These are phyloP conservation scores for Teleogryllus occipitalis DNA, from an alignment of 1,140 invertebrate genomes.

Conservation along the genomic window DNA sequence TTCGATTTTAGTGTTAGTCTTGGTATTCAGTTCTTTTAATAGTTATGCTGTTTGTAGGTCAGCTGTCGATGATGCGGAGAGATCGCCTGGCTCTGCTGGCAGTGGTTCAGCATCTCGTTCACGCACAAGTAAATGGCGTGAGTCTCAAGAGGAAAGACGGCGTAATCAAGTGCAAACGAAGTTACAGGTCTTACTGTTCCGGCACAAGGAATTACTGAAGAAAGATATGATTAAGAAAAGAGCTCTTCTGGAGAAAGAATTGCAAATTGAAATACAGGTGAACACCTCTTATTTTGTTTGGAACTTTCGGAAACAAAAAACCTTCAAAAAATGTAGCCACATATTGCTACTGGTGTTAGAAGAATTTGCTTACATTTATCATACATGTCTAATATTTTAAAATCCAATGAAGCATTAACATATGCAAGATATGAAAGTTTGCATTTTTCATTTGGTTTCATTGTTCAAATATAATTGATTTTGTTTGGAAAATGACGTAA, in stretches of 20 bases:
- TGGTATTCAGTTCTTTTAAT: neutral
- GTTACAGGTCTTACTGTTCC: slow-evolving; percentile 58
- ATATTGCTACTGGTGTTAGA: too few species aligned
- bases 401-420: too few species aligned
- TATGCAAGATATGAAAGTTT: too few species aligned
- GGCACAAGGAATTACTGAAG: slow-evolving; percentile 86
- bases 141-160: slow-evolving; percentile 41
- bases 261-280: slow-evolving; percentile 83
- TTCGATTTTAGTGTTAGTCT: too few species aligned
- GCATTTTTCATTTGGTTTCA: too few species aligned
- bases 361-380: too few species aligned
- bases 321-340: too few species aligned
- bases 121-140: slow-evolving; percentile 35
- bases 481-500: too few species aligned
- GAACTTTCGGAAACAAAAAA: neutral
- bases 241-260: slow-evolving; percentile 79
- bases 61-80: slow-evolving; percentile 9
- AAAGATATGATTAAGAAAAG: slow-evolving; percentile 89
- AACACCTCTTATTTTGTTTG: neutral
- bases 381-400: too few species aligned
- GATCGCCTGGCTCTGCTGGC: neutral
- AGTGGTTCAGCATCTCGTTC: slow-evolving; percentile 16
- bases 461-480: too few species aligned
- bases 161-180: slow-evolving; percentile 47
- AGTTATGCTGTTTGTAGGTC: neutral